Evolutionary conservation across 2,113 vertebrate genomes (phyloP).

Genomic region (Pomatorhinus ruficollis): DNA sequence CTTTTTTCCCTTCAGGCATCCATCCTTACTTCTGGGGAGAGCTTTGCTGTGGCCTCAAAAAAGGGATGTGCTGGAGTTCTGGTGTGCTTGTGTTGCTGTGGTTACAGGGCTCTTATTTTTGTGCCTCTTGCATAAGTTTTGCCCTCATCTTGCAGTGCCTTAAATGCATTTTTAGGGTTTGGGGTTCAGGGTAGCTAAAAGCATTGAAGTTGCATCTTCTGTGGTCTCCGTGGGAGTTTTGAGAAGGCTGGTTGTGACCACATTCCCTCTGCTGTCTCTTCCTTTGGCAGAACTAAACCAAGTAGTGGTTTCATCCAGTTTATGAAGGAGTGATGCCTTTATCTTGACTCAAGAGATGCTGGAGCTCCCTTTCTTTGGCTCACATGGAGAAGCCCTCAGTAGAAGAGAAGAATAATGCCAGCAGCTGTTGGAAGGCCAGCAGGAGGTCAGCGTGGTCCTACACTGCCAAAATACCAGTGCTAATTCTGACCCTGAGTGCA

Average conservation of each 20-base stretch:
- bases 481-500: neutral
- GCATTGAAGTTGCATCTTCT: neutral
- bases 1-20: neutral
- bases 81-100: neutral
- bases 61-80: neutral
- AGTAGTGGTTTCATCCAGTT: neutral
- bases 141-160: neutral
- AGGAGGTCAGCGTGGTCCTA: rapidly evolving
- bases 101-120: neutral
- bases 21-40: neutral
- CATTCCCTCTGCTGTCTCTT: neutral
- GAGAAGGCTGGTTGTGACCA: neutral
- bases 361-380: neutral
- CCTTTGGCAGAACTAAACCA: neutral
- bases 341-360: neutral
- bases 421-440: neutral
- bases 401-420: neutral
- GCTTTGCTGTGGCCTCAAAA: neutral
- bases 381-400: neutral
- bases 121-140: neutral
- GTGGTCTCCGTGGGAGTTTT: neutral
- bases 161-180: neutral
- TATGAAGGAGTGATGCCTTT: neutral
- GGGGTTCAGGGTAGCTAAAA: neutral
- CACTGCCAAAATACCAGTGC: neutral